Evolutionary conservation across 2,888 invertebrate genomes (phyloP).

Genomic region (Poecilobothrus nobilitatus): DNA sequence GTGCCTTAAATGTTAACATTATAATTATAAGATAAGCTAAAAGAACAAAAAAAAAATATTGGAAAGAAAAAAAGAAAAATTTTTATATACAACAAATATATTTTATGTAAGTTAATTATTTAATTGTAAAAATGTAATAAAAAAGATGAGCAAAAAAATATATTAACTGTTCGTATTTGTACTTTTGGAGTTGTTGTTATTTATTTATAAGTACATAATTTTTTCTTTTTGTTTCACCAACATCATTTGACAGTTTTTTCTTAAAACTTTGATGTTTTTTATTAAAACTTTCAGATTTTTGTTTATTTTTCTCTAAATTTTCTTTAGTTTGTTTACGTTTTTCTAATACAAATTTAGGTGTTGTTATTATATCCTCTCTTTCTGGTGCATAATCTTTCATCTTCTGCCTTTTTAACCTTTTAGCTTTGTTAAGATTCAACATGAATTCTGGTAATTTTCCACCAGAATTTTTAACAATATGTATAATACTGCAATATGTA

Average conservation of each 20-base stretch:
- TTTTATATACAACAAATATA: background rate
- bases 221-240: background rate
- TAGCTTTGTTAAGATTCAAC: constrained; percentile 62
- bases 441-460: constrained; percentile 89
- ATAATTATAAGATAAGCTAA: too few relatives aligned
- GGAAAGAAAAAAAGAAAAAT: background rate
- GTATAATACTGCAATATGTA: constrained; percentile 63
- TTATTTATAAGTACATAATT: background rate
- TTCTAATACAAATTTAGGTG: constrained; percentile 33
- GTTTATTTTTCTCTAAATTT: background rate
- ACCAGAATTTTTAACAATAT: constrained; percentile 82
- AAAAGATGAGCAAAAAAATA: background rate
- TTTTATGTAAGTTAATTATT: background rate
- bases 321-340: background rate
- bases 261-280: background rate
- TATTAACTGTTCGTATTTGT: background rate
- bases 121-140: background rate
- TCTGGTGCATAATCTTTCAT: constrained; percentile 53
- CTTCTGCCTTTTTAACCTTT: constrained; percentile 52
- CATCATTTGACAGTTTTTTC: background rate
- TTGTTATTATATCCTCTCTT: constrained; percentile 59
- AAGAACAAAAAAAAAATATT: background rate
- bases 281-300: background rate
- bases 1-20: constrained; percentile 1
- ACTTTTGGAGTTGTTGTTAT: background rate